phyloP scores from a whole-genome alignment of 2,888 invertebrate genomes.

The Eupsilia transversa region DNA sequence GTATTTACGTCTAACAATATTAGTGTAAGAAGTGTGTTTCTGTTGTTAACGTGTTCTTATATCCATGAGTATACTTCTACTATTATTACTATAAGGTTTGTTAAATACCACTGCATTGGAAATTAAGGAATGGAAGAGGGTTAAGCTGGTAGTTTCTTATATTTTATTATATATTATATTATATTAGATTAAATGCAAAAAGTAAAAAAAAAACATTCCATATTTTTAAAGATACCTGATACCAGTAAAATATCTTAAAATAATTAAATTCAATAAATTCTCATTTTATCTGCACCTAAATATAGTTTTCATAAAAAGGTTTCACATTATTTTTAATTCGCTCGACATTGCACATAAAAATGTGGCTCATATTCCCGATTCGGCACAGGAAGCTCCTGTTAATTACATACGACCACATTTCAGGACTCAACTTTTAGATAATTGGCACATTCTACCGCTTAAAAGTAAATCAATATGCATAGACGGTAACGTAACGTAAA shows the following conservation, averaged over 20 bases:
- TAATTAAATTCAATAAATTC: not conserved
- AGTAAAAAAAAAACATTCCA: not conserved
- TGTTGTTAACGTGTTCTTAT: not conserved
- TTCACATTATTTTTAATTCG: not conserved
- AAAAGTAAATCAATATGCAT: conserved; percentile 5
- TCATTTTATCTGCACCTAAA: not conserved
- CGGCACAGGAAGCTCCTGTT: not conserved
- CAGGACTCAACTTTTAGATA: not conserved
- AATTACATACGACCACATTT: not conserved
- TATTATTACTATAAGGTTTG: not conserved
- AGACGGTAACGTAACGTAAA: not conserved
- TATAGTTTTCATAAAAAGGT: not conserved
- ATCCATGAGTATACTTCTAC: not conserved
- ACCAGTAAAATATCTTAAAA: too few relatives aligned
- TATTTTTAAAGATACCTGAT: not conserved
- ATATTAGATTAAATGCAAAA: not conserved
- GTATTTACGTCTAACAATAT: not conserved
- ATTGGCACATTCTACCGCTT: not conserved
- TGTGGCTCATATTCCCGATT: not conserved
- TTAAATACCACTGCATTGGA: not conserved
- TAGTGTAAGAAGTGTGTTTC: not conserved
- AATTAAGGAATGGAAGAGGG: not conserved
- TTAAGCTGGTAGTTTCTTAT: too few relatives aligned
- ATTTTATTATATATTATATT: too few relatives aligned
- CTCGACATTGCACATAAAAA: not conserved